Evolutionary conservation across 2,888 invertebrate species (phyloP).

Genomic region (Autographa gamma): DNA sequence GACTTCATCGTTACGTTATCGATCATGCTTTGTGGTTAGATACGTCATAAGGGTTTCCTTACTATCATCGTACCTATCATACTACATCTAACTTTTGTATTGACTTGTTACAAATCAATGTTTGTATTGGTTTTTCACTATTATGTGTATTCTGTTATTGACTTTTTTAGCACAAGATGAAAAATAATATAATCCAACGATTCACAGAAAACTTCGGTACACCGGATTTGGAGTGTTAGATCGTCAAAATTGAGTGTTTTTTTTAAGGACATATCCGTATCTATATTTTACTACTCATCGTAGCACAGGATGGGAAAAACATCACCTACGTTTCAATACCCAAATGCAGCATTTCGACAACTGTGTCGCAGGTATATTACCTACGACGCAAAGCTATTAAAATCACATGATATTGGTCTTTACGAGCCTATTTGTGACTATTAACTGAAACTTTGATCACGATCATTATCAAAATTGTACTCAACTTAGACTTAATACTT

Average conservation of each 20-base stretch:
- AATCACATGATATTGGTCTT: neutral
- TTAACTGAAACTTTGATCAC: neutral
- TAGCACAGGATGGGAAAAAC: neutral
- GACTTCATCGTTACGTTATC: constrained; percentile 10
- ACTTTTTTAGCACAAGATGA: constrained; percentile 26
- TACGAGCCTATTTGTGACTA: neutral
- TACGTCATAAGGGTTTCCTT: constrained; percentile 11
- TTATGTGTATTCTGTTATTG: constrained; percentile 54
- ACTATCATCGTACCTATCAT: neutral
- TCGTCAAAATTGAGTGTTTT: constrained; percentile 1
- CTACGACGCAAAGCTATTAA: no score
- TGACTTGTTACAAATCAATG: constrained; percentile 16
- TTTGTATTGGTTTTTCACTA: constrained; percentile 17
- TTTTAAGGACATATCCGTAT: neutral
- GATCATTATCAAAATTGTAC: no score
- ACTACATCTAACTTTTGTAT: neutral
- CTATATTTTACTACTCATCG: neutral
- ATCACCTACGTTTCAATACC: neutral
- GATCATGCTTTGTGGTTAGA: constrained; percentile 18
- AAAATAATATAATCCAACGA: constrained; percentile 23
- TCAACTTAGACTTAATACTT: no score
- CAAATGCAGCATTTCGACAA: neutral
- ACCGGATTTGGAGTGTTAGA: neutral
- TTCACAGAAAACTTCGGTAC: constrained; percentile 19
- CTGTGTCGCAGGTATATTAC: neutral